A percentile compares a stretch with the other conserved stretches of the same genome.
phyloP scores from a whole-genome alignment of 2,113 vertebrate species.

The Herpetotheres cachinnans region DNA sequence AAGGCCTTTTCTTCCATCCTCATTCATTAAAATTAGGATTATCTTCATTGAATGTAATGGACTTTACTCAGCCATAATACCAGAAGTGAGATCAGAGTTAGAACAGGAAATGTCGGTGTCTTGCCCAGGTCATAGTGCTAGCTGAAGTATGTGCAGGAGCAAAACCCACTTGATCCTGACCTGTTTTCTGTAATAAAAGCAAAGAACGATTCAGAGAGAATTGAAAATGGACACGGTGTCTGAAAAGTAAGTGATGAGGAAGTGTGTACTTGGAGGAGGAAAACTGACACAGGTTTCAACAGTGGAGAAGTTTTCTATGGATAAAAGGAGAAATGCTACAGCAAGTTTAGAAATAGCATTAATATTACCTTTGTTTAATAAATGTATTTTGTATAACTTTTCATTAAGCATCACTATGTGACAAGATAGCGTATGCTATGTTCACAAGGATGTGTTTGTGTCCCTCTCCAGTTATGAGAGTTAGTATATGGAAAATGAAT shows the following conservation, averaged over 20 bases:
- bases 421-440: neutral
- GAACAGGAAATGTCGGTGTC: neutral
- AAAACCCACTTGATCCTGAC: neutral
- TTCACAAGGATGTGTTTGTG: neutral
- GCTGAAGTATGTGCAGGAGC: neutral
- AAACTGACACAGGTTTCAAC: neutral
- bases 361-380: neutral
- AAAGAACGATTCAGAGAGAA: neutral
- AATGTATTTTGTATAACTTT: neutral
- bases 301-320: neutral
- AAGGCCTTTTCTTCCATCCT: neutral
- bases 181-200: neutral
- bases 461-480: neutral
- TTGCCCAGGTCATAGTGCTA: neutral
- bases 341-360: neutral
- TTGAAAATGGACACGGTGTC: neutral
- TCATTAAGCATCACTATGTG: neutral
- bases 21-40: neutral
- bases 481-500: neutral
- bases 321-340: neutral
- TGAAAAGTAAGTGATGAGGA: neutral
- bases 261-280: neutral
- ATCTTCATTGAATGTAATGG: neutral
- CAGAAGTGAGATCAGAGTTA: neutral
- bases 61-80: neutral